Conservation (phyloP, 2,797 vertebrate species). For the Triplophysa yarkandensis region DNA sequence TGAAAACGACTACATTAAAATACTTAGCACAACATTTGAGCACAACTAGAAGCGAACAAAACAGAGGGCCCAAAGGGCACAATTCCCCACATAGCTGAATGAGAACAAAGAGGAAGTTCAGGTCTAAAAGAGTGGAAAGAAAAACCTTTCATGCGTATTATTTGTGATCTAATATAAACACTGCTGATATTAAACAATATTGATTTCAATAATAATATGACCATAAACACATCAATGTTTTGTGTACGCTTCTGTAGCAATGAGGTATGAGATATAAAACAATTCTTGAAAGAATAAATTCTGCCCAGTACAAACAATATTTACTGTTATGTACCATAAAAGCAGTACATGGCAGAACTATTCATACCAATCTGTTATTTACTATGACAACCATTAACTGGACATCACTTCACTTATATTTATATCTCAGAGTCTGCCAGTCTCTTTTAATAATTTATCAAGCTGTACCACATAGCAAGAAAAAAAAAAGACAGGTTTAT, state of each 20-base stretch:
- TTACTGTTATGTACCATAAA: background rate
- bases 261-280: too few relatives aligned
- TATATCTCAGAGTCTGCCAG: too few relatives aligned
- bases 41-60: background rate
- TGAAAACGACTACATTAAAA: slow-evolving; percentile 38
- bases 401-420: too few relatives aligned
- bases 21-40: slow-evolving; percentile 35
- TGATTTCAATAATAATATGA: background rate
- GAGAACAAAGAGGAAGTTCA: background rate
- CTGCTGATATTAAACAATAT: too few relatives aligned
- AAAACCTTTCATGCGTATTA: background rate
- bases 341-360: too few relatives aligned
- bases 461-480: too few relatives aligned
- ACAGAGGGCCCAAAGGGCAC: background rate
- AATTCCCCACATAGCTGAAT: slow-evolving; percentile 4
- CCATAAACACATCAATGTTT: background rate
- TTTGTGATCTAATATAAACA: background rate
- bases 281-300: background rate
- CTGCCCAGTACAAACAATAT: background rate
- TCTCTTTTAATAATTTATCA: too few relatives aligned
- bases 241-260: background rate
- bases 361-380: too few relatives aligned
- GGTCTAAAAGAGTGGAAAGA: background rate
- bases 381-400: too few relatives aligned
- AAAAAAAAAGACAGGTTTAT: too few relatives aligned